Percentiles rank a stretch among this genome's conserved stretches.
Conservation (phyloP, 2,888 invertebrate species). For the Ferdinandea cuprea region DNA sequence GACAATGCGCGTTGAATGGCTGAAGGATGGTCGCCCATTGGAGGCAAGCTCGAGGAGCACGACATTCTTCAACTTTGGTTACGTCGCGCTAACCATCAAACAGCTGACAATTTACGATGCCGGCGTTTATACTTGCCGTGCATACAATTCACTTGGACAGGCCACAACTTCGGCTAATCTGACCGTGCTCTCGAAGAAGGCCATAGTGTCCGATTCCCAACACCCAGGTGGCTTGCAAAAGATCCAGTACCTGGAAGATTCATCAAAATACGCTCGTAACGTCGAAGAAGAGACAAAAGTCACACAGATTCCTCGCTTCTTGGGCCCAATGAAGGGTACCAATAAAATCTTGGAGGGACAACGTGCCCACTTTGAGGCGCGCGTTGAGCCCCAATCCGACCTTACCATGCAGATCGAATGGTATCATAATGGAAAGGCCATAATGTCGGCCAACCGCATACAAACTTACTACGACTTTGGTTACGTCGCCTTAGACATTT, state of each 20-base stretch:
- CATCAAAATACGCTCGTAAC: conserved; percentile 87
- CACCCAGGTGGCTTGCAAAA: conserved; percentile 96
- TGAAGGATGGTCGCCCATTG: conserved; percentile 94
- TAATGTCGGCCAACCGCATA: conserved; percentile 94
- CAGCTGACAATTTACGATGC: conserved; percentile 95
- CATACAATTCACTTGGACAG: conserved; percentile 93
- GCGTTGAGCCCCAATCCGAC: conserved; percentile 97
- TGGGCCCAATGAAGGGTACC: conserved; percentile 95
- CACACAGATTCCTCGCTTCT: conserved; percentile 92
- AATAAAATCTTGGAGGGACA: conserved; percentile 96
- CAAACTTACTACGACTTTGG: conserved; percentile 98
- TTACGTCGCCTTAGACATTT: conserved; percentile 97
- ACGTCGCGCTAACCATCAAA: conserved; percentile 96
- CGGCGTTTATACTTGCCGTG: conserved; percentile 94
- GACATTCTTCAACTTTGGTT: conserved; percentile 96
- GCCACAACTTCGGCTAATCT: conserved; percentile 92
- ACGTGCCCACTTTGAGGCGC: conserved; percentile 96
- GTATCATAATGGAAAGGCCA: conserved; percentile 97
- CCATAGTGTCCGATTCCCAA: conserved; percentile 94
- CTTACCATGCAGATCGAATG: conserved; percentile 96
- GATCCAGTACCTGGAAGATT: conserved; percentile 94
- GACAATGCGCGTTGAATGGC: conserved; percentile 95
- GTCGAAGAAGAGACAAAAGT: conserved; percentile 89
- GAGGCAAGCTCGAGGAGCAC: conserved; percentile 97
- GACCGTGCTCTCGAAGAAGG: conserved; percentile 92